Evolutionary conservation across 2,113 vertebrate species (phyloP).

Genomic region (Ctenomys sociabilis): DNA sequence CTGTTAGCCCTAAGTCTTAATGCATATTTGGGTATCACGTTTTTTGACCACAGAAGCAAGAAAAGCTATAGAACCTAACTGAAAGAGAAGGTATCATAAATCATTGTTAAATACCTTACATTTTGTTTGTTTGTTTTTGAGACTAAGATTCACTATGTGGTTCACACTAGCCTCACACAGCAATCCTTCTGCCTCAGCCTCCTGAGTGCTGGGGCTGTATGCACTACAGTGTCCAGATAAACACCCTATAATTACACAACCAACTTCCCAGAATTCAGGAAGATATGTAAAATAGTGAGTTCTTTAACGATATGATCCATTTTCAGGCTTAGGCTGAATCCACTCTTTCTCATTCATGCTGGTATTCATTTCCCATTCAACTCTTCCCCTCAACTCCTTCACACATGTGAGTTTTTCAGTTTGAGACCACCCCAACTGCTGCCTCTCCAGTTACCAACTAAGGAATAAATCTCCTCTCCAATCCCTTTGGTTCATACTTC

Average conservation of each 20-base stretch:
- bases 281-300: too few species aligned
- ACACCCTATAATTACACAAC: not conserved
- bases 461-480: not conserved
- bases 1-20: not conserved
- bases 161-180: not conserved
- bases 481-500: not conserved
- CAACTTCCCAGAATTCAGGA: not conserved
- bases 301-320: not conserved
- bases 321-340: not conserved
- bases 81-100: not conserved
- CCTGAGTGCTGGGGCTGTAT: not conserved
- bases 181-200: not conserved
- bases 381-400: not conserved
- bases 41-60: not conserved
- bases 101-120: not conserved
- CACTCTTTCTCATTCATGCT: not conserved
- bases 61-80: not conserved
- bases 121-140: not conserved
- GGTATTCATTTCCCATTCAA: not conserved
- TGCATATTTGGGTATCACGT: not conserved
- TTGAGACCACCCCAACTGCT: not conserved
- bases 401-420: accelerated
- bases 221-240: not conserved
- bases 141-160: not conserved
- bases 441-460: not conserved